Evolutionary conservation across 2,797 vertebrate genomes (phyloP).

Genomic region (Aplochiton taeniatus): DNA sequence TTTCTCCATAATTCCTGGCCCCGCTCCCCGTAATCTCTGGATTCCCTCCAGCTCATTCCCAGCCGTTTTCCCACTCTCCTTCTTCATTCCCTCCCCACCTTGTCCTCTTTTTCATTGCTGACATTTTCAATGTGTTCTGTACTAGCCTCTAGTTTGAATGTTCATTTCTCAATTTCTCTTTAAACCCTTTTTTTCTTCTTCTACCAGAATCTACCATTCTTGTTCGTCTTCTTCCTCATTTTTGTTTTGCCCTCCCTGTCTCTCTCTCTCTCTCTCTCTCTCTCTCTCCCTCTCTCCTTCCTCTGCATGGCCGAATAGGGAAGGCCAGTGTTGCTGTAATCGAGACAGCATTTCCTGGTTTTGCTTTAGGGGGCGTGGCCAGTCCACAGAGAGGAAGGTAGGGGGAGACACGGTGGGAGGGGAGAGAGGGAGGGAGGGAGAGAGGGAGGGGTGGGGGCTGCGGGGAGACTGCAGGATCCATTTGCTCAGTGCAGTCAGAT

Average conservation of each 20-base stretch:
- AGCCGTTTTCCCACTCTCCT: neutral
- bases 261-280: constrained; percentile 34
- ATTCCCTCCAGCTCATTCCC: constrained; percentile 34
- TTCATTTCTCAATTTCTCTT: too few relatives aligned
- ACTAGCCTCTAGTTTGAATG: too few relatives aligned
- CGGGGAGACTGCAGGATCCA: constrained; percentile 65
- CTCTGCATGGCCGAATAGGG: constrained; percentile 43
- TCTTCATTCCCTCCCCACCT: constrained; percentile 3
- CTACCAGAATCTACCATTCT: neutral
- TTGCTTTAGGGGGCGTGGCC: constrained; percentile 68
- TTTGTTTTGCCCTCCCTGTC: constrained; percentile 29
- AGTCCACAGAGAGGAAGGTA: constrained; percentile 29
- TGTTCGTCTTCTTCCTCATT: neutral
- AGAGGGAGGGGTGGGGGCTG: constrained; percentile 39
- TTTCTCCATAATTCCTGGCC: constrained; percentile 38
- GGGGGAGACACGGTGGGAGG: too few relatives aligned
- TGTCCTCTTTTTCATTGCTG: constrained; percentile 8
- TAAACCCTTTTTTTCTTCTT: neutral
- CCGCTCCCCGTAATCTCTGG: constrained; percentile 18
- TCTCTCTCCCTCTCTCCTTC: constrained; percentile 38
- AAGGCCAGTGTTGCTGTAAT: constrained; percentile 63
- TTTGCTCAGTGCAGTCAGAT: constrained; percentile 58
- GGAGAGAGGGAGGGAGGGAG: neutral
- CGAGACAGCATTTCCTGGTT: constrained; percentile 76
- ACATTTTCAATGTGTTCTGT: too few relatives aligned